Percentiles rank a stretch among this genome's conserved stretches.
Evolutionary conservation across 2,797 vertebrate species (phyloP).

Genomic region (Neopelma chrysocephalum): DNA sequence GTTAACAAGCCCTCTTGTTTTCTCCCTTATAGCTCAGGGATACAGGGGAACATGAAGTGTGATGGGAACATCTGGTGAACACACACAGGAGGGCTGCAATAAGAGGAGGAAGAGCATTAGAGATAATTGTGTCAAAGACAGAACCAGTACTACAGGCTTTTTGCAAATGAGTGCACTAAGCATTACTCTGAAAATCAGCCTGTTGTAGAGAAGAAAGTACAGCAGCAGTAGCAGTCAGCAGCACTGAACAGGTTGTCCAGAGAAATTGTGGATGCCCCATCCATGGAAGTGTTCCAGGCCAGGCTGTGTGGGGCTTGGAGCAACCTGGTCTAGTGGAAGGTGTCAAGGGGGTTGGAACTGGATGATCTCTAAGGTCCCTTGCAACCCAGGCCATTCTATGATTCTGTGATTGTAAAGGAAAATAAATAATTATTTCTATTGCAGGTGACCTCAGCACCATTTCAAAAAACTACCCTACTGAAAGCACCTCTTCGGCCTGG

Average conservation of each 20-base stretch:
- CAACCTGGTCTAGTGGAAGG: neutral
- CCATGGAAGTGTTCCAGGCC: neutral
- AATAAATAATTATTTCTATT: neutral
- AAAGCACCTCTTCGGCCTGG: neutral
- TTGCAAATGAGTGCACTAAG: neutral
- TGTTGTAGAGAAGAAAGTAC: neutral
- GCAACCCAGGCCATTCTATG: neutral
- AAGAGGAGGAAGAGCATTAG: neutral
- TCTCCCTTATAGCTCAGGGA: neutral
- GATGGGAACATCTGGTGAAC: neutral
- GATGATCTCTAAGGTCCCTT: neutral
- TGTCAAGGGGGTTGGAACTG: neutral
- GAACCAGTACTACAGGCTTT: neutral
- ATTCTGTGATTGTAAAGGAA: neutral
- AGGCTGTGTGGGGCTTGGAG: neutral
- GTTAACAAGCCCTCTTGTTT: neutral
- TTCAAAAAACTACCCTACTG: neutral
- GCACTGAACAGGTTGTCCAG: neutral
- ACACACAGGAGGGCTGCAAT: neutral
- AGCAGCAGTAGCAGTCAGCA: neutral
- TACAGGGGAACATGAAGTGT: neutral
- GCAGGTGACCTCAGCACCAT: neutral
- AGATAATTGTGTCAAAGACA: neutral
- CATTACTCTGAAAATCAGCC: neutral
- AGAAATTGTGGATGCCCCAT: neutral